Percentiles rank a stretch among this genome's conserved stretches.
These are phyloP conservation scores for Antrozous pallidus DNA, from an alignment of 2,797 vertebrate genomes.

Conservation along the genomic window DNA sequence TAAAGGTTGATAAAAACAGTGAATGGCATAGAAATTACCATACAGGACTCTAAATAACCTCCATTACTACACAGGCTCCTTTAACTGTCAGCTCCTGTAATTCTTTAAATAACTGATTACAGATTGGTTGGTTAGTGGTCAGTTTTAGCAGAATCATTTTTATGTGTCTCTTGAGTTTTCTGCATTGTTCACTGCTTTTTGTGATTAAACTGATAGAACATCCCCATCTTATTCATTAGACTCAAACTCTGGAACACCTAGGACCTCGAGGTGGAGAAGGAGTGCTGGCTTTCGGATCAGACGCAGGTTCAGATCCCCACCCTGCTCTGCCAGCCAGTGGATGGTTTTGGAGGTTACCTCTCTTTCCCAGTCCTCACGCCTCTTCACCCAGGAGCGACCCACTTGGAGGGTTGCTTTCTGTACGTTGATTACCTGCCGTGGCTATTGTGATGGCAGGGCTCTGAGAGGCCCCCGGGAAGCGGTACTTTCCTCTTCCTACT, in stretches of 20 bases:
- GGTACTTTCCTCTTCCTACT: neutral
- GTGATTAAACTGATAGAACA: neutral
- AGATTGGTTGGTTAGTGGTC: neutral
- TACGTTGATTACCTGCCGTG: neutral
- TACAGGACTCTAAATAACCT: neutral
- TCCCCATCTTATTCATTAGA: neutral
- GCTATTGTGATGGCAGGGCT: too few relatives aligned
- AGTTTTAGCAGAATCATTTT: neutral
- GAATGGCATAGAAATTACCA: neutral
- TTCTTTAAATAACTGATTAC: neutral
- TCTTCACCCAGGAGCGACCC: neutral
- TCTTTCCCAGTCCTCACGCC: neutral
- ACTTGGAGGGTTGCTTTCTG: neutral
- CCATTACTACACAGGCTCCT: neutral
- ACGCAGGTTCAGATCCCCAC: neutral
- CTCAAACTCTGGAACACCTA: neutral
- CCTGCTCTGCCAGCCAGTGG: neutral
- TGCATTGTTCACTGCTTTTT: neutral
- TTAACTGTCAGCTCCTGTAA: neutral
- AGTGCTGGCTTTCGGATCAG: neutral
- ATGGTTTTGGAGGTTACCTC: neutral
- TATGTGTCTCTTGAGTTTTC: neutral
- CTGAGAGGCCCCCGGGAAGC: neutral
- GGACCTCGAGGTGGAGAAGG: neutral
- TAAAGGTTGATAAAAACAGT: neutral